A percentile compares a stretch with the other conserved stretches of the same genome.
These are phyloP conservation scores for Theristicus caerulescens DNA, from an alignment of 2,113 vertebrate genomes.

Conservation along the genomic window DNA sequence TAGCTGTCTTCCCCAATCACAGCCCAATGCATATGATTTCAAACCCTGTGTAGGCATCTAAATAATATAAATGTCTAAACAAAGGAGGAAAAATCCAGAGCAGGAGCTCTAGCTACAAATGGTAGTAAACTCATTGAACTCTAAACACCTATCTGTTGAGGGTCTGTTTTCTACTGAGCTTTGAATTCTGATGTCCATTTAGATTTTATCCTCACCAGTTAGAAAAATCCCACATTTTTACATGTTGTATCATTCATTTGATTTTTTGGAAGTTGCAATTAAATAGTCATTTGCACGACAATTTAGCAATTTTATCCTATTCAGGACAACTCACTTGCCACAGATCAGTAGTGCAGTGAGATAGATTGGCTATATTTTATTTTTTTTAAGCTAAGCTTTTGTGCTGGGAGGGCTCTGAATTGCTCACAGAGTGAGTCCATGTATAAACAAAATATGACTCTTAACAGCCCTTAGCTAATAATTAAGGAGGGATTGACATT, in stretches of 20 bases:
- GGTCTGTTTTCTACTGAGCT: background rate
- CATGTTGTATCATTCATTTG: background rate
- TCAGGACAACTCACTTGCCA: background rate
- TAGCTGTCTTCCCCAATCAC: background rate
- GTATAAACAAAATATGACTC: background rate
- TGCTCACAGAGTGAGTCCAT: background rate
- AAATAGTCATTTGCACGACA: background rate
- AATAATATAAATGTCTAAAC: background rate
- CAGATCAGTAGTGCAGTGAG: background rate
- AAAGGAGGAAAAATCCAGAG: background rate
- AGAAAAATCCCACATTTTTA: background rate
- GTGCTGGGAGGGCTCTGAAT: background rate
- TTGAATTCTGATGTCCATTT: background rate
- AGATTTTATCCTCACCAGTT: background rate
- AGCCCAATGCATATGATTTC: background rate
- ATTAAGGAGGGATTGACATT: background rate
- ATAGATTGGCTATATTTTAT: background rate
- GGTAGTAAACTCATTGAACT: background rate
- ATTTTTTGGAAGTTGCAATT: background rate
- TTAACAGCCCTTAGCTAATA: background rate
- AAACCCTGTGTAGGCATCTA: background rate
- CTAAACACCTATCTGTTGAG: background rate
- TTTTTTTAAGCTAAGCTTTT: background rate
- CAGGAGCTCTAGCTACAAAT: background rate
- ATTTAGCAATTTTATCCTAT: background rate